Base-by-base conservation (phyloP, 2,797 vertebrate genomes). In the Lepus townsendii region DNA sequence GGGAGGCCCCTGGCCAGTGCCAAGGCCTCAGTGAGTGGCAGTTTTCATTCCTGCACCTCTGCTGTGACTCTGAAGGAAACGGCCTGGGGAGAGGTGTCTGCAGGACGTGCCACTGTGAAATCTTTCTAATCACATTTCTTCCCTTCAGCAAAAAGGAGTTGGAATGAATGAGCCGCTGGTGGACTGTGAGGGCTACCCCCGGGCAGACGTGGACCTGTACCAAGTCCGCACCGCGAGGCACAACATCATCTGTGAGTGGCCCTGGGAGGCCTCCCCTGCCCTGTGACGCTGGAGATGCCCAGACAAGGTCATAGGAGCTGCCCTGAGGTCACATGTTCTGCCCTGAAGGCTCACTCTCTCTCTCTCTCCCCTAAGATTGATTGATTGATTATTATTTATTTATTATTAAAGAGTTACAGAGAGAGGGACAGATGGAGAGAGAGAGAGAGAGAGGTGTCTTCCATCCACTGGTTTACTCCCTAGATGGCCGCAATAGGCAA, bases 221-320 rank as follows among this genome's bases (percentile, higher is more conserved):
- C 99, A 99, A 98, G 99, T 99, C 92, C 99, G 99, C 84, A 98
- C 98, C 0, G 99, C 99, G 2, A 98, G 99, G 89, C 99, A 99
- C 98, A 99, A 98, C 88, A 99, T 99, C 80, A 98, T 99, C 94
- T 99, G 99, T 99, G 98, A 99, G 99, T 92, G 95, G 30, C 63
- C 89, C 26, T 2, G n/a, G 54, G 17, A 75, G 10, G 10, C 6
- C 35, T 27, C 20, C 35, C 71, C 20, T 17, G 2, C 26, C n/a
- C 11, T 24, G 16, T 8, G 42, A 27, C 16, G 35, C 30, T 22
- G 2, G n/a, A 50, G n/a, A 68, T 72, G 0, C 47, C 35, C 6
- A 4, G 0, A 54, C 9, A 17, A n/a, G 35, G 8, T 65, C 42
- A 1, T 35, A 1, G 0, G 42, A 47, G 42, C 42, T 47, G 42